A percentile compares a stretch with the other conserved stretches of the same genome.
phyloP scores from a whole-genome alignment of 1,140 invertebrate genomes.

The Caenorhabditis remanei region DNA sequence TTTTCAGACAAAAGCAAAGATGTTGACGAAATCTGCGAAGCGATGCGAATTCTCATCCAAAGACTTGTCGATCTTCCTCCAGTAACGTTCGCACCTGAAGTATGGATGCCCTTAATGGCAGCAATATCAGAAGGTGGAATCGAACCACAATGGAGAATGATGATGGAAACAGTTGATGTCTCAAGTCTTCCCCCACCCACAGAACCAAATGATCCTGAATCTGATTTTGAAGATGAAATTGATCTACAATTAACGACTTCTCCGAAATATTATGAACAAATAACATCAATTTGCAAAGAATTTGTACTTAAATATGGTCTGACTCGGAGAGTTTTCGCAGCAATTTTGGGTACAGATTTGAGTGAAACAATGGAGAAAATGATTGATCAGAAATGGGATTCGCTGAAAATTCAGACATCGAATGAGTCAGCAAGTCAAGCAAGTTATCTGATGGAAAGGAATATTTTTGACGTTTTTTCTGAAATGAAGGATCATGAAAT shows the following conservation, averaged over 20 bases:
- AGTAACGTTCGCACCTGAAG: slow-evolving; percentile 22
- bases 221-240: background rate
- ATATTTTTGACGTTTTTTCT: slow-evolving; percentile 8
- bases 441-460: background rate
- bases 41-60: slow-evolving; percentile 27
- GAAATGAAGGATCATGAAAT: slow-evolving; percentile 24
- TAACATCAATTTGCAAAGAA: slow-evolving; percentile 33
- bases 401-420: background rate
- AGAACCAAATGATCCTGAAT: background rate
- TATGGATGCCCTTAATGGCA: background rate
- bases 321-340: background rate
- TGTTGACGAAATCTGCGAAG: slow-evolving; percentile 15
- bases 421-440: slow-evolving; percentile 13
- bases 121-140: slow-evolving; percentile 7
- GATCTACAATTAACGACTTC: background rate
- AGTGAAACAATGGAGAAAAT: background rate
- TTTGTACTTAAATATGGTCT: background rate
- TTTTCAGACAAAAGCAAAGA: background rate
- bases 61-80: slow-evolving; percentile 15
- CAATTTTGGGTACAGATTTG: background rate
- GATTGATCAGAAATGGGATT: background rate
- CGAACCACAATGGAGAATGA: background rate
- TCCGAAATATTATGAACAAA: slow-evolving; percentile 11
- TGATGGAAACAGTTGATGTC: slow-evolving; percentile 9
- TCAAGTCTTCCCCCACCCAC: background rate